A percentile compares a stretch with the other conserved stretches of the same genome.
These are phyloP conservation scores for Harpalus rubripes DNA, from an alignment of 2,888 invertebrate genomes.

Conservation along the genomic window DNA sequence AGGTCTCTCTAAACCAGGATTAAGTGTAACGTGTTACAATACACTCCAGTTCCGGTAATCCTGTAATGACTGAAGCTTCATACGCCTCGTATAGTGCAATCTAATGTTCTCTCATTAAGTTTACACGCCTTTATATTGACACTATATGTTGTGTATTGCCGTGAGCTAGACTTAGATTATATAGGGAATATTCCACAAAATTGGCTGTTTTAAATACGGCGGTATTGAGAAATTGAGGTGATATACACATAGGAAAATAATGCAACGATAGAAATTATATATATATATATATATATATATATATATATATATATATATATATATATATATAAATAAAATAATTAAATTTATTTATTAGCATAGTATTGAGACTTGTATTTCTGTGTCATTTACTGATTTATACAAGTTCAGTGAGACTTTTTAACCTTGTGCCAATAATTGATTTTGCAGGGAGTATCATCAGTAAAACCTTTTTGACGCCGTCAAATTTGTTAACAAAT, in stretches of 20 bases:
- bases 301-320: too few relatives aligned
- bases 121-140: constrained; percentile 16
- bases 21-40: constrained; percentile 40
- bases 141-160: background rate
- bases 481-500: too few relatives aligned
- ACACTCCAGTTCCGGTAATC: constrained; percentile 61
- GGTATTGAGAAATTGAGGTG: background rate
- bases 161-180: background rate
- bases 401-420: background rate
- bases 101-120: constrained; percentile 56
- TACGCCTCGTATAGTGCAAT: constrained; percentile 57
- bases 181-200: background rate
- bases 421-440: too few relatives aligned
- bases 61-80: constrained; percentile 59
- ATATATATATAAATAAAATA: too few relatives aligned
- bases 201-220: background rate
- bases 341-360: too few relatives aligned
- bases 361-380: background rate
- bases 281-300: too few relatives aligned
- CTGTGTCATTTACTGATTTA: background rate
- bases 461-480: too few relatives aligned
- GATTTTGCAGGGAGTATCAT: too few relatives aligned
- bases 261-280: too few relatives aligned
- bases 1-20: constrained; percentile 48
- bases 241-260: too few relatives aligned